These are phyloP conservation scores for Phortica okadai DNA, from an alignment of 2,888 invertebrate genomes.

Conservation along the genomic window DNA sequence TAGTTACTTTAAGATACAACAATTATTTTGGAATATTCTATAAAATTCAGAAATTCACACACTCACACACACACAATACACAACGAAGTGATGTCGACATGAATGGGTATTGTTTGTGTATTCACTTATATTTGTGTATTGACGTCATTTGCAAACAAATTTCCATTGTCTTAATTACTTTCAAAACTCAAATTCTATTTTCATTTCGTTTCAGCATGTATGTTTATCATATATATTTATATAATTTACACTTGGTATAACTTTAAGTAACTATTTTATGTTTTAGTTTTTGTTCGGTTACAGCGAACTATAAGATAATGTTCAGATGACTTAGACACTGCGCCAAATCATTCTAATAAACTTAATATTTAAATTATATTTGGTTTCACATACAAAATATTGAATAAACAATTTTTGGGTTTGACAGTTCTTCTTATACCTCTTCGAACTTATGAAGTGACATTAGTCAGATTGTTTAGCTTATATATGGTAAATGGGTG, in stretches of 20 bases:
- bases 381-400: not conserved
- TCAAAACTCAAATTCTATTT: not conserved
- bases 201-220: not conserved
- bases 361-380: not conserved
- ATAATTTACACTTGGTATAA: slow-evolving; percentile 16
- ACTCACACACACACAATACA: no score
- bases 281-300: not conserved
- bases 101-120: no score
- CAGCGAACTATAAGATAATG: not conserved
- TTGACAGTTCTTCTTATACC: no score
- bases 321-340: not conserved
- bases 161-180: slow-evolving; percentile 5
- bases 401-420: no score
- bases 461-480: no score
- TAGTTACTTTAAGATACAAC: no score
- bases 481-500: no score
- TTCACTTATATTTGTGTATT: not conserved
- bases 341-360: not conserved
- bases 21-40: no score
- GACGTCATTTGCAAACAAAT: not conserved
- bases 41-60: no score
- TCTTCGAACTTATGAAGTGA: no score
- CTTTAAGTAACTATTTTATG: not conserved
- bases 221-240: not conserved
- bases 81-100: no score